These are phyloP conservation scores for Psittacula echo DNA, from an alignment of 2,797 vertebrate species.

Conservation along the genomic window DNA sequence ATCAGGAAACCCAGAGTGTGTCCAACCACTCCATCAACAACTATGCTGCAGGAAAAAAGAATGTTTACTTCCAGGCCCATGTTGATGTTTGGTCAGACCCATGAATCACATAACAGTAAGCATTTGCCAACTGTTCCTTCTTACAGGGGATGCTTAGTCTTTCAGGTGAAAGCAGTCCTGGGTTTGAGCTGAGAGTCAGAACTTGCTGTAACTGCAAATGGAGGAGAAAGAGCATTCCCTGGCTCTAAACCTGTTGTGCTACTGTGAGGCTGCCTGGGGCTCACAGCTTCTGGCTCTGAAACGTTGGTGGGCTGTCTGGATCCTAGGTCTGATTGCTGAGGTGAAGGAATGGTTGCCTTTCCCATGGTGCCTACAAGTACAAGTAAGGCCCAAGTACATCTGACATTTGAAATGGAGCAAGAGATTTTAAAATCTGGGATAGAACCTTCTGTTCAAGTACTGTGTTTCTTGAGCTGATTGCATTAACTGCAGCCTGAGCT, in stretches of 20 bases:
- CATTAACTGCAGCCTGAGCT: neutral
- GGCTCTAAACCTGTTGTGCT: neutral
- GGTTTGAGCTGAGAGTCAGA: neutral
- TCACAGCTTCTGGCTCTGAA: neutral
- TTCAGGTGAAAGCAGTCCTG: neutral
- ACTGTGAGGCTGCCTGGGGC: neutral
- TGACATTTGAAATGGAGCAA: neutral
- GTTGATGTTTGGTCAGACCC: neutral
- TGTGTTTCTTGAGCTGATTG: neutral
- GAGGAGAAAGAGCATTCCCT: neutral
- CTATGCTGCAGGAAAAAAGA: neutral
- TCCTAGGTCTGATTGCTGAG: neutral
- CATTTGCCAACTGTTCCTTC: neutral
- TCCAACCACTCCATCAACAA: neutral
- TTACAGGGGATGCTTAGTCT: neutral
- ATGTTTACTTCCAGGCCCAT: neutral
- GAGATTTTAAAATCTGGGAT: neutral
- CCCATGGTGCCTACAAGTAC: neutral
- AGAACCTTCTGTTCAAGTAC: neutral
- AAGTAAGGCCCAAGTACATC: neutral
- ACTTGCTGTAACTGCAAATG: neutral
- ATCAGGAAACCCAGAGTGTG: constrained; percentile 74
- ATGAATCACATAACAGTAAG: constrained; percentile 26
- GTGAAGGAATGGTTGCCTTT: neutral
- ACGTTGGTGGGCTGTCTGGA: neutral